These are phyloP conservation scores for Periplaneta americana DNA, from an alignment of 1,140 invertebrate species.

Conservation along the genomic window DNA sequence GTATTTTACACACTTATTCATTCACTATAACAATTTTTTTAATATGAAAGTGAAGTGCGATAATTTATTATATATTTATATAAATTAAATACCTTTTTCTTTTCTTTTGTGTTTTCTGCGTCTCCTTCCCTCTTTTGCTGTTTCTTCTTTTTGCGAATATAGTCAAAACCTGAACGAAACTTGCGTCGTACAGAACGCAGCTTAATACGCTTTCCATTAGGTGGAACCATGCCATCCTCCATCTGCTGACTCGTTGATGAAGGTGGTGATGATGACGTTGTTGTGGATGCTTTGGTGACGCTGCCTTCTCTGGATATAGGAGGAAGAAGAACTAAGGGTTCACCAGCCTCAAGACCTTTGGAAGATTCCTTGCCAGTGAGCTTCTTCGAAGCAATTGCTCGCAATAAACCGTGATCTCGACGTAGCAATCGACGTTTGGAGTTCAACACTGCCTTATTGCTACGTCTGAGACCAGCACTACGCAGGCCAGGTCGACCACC, in stretches of 20 bases:
- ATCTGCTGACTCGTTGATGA: constrained; percentile 23
- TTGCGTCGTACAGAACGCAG: constrained; percentile 49
- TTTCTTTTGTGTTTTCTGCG: constrained; percentile 35
- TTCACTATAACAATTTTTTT: too few relatives aligned
- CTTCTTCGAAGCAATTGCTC: constrained; percentile 42
- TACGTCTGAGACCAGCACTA: constrained; percentile 49
- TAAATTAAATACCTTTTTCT: constrained; percentile 38
- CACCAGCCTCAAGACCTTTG: background rate
- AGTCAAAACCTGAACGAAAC: constrained; percentile 77
- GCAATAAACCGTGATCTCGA: constrained; percentile 45
- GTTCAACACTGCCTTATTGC: constrained; percentile 46
- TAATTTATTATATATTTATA: too few relatives aligned
- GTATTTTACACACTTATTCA: too few relatives aligned
- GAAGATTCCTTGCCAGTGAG: background rate
- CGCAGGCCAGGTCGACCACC: constrained; percentile 29
- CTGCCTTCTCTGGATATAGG: background rate
- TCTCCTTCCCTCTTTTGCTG: constrained; percentile 36
- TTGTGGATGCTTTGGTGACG: background rate
- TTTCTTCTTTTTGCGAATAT: constrained; percentile 82
- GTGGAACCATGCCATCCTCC: background rate
- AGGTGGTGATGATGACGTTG: background rate
- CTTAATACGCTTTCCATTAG: constrained; percentile 39
- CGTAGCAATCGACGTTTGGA: constrained; percentile 44
- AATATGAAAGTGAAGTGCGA: too few relatives aligned
- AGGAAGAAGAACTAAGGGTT: background rate